These are phyloP conservation scores for Agrenia bidenticulata DNA, from an alignment of 2,888 invertebrate genomes.

Conservation along the genomic window DNA sequence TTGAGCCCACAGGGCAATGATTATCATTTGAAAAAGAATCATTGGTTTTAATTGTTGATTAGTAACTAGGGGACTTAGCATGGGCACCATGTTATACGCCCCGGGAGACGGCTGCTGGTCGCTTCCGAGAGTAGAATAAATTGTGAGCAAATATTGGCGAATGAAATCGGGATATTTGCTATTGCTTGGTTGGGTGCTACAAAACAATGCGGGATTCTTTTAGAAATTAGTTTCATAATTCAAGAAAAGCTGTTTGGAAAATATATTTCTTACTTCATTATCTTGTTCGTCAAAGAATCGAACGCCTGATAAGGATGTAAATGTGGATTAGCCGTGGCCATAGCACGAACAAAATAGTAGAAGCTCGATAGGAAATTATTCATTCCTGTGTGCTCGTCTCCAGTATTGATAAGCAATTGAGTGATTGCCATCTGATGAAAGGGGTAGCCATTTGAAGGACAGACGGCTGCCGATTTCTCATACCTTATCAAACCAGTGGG, in stretches of 20 bases:
- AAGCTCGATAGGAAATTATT: constrained; percentile 74
- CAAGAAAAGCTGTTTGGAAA: constrained; percentile 14
- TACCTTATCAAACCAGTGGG: constrained; percentile 59
- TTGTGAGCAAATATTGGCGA: constrained; percentile 30
- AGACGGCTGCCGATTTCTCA: constrained; percentile 58
- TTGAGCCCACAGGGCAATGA: constrained; percentile 49
- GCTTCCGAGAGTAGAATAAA: constrained; percentile 20
- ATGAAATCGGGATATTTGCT: constrained; percentile 37
- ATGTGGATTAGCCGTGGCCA: constrained; percentile 81
- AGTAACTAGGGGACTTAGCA: constrained; percentile 40
- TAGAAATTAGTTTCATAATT: constrained; percentile 15
- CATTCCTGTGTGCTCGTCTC: constrained; percentile 57
- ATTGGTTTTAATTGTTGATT: constrained; percentile 43
- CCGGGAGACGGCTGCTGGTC: constrained; percentile 17
- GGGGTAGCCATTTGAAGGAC: constrained; percentile 77
- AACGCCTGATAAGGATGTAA: constrained; percentile 80
- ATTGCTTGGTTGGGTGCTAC: not conserved
- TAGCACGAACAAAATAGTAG: constrained; percentile 81
- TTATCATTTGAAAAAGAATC: constrained; percentile 48
- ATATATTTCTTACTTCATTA: constrained; percentile 24
- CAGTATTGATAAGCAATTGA: constrained; percentile 65
- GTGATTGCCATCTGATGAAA: constrained; percentile 74
- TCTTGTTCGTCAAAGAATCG: constrained; percentile 51
- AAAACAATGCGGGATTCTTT: not conserved
- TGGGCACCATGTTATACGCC: constrained; percentile 21